These are phyloP conservation scores for Cataglyphis altisquamis DNA, from an alignment of 2,888 invertebrate species.

Conservation along the genomic window DNA sequence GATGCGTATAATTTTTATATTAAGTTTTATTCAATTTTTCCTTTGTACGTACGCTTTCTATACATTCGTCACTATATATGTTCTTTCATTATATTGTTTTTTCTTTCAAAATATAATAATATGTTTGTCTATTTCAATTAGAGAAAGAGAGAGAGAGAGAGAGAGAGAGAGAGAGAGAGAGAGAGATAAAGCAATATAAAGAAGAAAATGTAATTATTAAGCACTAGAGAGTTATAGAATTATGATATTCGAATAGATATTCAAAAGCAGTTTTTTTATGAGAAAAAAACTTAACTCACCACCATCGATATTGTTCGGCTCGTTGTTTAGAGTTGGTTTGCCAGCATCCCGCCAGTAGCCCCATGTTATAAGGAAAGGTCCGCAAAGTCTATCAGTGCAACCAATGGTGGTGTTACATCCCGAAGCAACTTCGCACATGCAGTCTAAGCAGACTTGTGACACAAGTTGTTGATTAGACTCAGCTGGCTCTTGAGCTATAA, in stretches of 20 bases:
- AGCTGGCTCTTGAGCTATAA: slow-evolving; percentile 24
- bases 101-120: not conserved
- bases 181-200: not conserved
- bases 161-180: not conserved
- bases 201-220: not conserved
- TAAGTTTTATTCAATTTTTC: not conserved
- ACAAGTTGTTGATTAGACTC: slow-evolving; percentile 23
- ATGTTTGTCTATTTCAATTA: not conserved
- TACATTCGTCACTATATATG: not conserved
- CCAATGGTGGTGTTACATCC: slow-evolving; percentile 90
- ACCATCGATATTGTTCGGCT: slow-evolving; percentile 85
- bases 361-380: slow-evolving; percentile 95
- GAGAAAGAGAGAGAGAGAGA: not conserved
- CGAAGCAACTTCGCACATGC: slow-evolving; percentile 93
- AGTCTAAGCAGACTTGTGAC: slow-evolving; percentile 92
- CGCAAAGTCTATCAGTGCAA: slow-evolving; percentile 92
- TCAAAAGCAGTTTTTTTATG: not conserved
- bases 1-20: not conserved
- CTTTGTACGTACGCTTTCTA: not conserved
- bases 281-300: slow-evolving; percentile 78
- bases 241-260: not conserved
- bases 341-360: slow-evolving; percentile 95
- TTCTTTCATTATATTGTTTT: not conserved
- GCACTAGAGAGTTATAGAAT: not conserved
- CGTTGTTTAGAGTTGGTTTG: slow-evolving; percentile 89